These are phyloP conservation scores for Acrobasis repandana DNA, from an alignment of 2,888 invertebrate genomes.

Conservation along the genomic window DNA sequence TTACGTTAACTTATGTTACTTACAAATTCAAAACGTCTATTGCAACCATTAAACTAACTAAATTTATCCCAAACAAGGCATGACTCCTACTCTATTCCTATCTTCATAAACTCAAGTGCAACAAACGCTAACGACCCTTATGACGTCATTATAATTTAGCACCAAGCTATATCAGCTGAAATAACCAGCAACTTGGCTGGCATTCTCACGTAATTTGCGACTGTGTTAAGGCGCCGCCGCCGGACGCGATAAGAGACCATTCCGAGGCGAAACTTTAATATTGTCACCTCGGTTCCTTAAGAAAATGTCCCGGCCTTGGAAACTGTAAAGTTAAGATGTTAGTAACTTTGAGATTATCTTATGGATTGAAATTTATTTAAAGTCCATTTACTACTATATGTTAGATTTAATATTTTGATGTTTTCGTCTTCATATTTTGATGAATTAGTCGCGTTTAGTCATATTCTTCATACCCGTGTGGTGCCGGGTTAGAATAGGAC, in stretches of 20 bases:
- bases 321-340: constrained; percentile 20
- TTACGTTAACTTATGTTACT: not conserved
- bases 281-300: constrained; percentile 40
- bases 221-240: constrained; percentile 34
- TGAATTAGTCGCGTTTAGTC: too few relatives aligned
- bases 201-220: constrained; percentile 32
- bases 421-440: too few relatives aligned
- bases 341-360: constrained; percentile 23
- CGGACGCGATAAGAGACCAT: constrained; percentile 42
- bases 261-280: constrained; percentile 49
- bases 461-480: too few relatives aligned
- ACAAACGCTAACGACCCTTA: constrained; percentile 13
- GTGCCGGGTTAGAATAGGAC: too few relatives aligned
- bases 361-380: not conserved
- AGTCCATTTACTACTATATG: not conserved
- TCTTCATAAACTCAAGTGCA: constrained; percentile 2
- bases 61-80: not conserved
- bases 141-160: constrained; percentile 22
- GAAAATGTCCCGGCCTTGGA: constrained; percentile 36
- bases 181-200: constrained; percentile 31
- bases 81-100: constrained; percentile 14
- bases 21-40: not conserved
- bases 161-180: constrained; percentile 16
- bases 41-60: not conserved
- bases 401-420: not conserved